Percentiles rank a stretch among this genome's conserved stretches.
These are phyloP conservation scores for Cydia amplana DNA, from an alignment of 1,140 invertebrate genomes.

Conservation along the genomic window DNA sequence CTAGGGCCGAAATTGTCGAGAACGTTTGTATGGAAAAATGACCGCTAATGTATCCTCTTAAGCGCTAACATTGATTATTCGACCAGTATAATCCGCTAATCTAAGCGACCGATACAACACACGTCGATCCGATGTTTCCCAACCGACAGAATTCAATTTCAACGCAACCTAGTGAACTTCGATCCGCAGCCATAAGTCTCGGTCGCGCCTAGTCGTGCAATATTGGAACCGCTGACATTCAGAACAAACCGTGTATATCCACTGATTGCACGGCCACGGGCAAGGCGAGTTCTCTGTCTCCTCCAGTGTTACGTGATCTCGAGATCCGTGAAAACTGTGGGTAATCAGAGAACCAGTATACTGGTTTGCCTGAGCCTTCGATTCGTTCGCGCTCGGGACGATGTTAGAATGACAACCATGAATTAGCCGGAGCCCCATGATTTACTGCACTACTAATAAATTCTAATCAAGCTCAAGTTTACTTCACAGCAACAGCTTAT, in stretches of 20 bases:
- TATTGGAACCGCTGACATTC: conserved; percentile 23
- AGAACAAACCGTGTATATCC: not conserved
- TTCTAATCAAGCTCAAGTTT: conserved; percentile 31
- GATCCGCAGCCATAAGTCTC: conserved; percentile 28
- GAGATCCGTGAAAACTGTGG: not conserved
- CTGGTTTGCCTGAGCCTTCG: not conserved
- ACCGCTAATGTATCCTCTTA: no score
- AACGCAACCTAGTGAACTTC: conserved; percentile 29
- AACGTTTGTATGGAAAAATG: no score
- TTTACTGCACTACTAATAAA: conserved; percentile 18
- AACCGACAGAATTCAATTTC: conserved; percentile 14
- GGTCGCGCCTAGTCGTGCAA: conserved; percentile 19
- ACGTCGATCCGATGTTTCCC: not conserved
- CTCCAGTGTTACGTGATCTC: not conserved
- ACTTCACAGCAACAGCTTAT: conserved; percentile 4
- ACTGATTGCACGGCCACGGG: not conserved
- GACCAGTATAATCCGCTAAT: not conserved
- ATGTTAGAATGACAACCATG: not conserved
- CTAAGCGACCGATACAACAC: not conserved
- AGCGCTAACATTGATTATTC: not conserved
- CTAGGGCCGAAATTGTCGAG: no score
- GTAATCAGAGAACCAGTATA: not conserved
- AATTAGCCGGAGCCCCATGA: conserved; percentile 7
- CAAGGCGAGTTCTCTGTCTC: not conserved
- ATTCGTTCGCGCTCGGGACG: not conserved